phyloP scores from a whole-genome alignment of 1,140 invertebrate species.

The Eciton burchellii region DNA sequence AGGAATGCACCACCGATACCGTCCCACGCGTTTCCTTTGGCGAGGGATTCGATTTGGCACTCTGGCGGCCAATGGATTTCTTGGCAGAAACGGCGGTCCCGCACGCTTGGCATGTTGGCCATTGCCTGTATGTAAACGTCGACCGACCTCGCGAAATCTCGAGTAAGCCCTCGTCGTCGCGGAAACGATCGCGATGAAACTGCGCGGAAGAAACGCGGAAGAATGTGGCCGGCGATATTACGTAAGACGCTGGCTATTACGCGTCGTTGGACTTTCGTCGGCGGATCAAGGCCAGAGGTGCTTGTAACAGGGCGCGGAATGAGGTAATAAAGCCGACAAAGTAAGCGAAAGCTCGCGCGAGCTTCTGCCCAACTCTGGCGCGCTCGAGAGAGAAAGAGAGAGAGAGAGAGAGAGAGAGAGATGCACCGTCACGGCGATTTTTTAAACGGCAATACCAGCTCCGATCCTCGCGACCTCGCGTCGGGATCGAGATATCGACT shows the following conservation, averaged over 20 bases:
- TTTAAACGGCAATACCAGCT: conserved; percentile 75
- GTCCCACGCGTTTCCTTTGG: conserved; percentile 1
- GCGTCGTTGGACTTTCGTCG: conserved; percentile 24
- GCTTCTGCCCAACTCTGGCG: no score
- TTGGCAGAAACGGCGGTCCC: conserved; percentile 59
- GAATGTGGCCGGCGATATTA: conserved; percentile 39
- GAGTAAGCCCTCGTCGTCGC: conserved; percentile 12
- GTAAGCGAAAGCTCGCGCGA: not conserved
- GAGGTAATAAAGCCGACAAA: not conserved
- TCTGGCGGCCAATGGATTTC: conserved; percentile 77
- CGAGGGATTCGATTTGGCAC: conserved; percentile 80
- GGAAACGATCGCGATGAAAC: conserved; percentile 29
- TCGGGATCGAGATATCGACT: no score
- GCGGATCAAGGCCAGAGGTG: not conserved
- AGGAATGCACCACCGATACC: conserved; percentile 19
- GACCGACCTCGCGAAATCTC: conserved; percentile 15
- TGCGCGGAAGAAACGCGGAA: conserved; percentile 22
- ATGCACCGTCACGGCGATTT: not conserved
- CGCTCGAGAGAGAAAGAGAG: no score
- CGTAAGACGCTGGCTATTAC: conserved; percentile 53
- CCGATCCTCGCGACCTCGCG: no score
- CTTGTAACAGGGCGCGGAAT: not conserved
- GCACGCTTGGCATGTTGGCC: conserved; percentile 29
- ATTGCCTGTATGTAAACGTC: conserved; percentile 44
- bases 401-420: no score